phyloP scores from a whole-genome alignment of 2,888 invertebrate species.

The Colletes collaris region DNA sequence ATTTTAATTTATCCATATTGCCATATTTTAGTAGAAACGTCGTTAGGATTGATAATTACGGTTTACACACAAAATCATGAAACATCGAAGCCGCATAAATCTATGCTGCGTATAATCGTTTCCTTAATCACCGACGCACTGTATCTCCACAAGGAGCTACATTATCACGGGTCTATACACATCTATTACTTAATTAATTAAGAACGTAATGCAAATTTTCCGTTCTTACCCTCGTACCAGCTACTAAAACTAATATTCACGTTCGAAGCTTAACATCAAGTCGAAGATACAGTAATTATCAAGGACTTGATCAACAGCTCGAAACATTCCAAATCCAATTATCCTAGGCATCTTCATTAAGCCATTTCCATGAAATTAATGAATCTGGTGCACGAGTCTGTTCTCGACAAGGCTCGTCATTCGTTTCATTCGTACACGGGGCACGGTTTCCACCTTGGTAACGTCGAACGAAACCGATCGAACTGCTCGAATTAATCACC shows the following conservation, averaged over 20 bases:
- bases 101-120: constrained; percentile 3
- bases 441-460: too few relatives aligned
- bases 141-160: background rate
- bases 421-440: too few relatives aligned
- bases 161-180: background rate
- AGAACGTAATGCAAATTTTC: background rate
- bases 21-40: too few relatives aligned
- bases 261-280: background rate
- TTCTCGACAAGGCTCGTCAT: too few relatives aligned
- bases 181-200: constrained; percentile 1
- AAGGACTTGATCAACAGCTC: too few relatives aligned
- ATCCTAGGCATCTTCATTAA: too few relatives aligned
- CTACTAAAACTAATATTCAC: background rate
- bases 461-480: too few relatives aligned
- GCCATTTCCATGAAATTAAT: too few relatives aligned
- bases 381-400: too few relatives aligned
- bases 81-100: background rate
- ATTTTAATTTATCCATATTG: too few relatives aligned
- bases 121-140: background rate
- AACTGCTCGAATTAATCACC: too few relatives aligned
- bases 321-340: too few relatives aligned
- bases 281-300: background rate
- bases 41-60: background rate
- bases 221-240: background rate
- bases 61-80: background rate